These are phyloP conservation scores for Drosophila subquinaria DNA, from an alignment of 2,888 invertebrate species.

Conservation along the genomic window DNA sequence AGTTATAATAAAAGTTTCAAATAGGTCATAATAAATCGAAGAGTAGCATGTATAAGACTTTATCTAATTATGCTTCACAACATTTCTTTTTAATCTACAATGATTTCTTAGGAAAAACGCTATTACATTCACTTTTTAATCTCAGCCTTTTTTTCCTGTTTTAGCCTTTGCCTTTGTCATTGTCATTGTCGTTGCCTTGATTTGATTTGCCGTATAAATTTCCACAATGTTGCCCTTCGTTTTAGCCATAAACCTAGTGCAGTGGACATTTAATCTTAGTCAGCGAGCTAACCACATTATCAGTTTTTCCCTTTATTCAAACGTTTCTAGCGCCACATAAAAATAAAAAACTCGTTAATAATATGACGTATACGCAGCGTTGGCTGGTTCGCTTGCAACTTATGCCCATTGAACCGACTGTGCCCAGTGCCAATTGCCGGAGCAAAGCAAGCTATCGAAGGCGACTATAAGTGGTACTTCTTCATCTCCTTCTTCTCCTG, in stretches of 20 bases:
- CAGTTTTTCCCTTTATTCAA: conserved; percentile 26
- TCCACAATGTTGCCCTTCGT: conserved; percentile 4
- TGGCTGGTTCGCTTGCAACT: conserved; percentile 15
- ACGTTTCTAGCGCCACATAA: conserved; percentile 20
- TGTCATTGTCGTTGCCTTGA: not conserved
- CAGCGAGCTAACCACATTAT: conserved; percentile 41
- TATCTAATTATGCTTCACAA: not conserved
- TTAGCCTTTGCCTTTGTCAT: not conserved
- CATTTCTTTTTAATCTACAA: not conserved
- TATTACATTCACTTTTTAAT: not conserved
- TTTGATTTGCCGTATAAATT: conserved; percentile 27
- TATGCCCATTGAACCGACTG: conserved; percentile 33
- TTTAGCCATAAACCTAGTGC: conserved; percentile 5
- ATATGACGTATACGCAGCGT: conserved; percentile 55
- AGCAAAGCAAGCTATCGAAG: conserved; percentile 11
- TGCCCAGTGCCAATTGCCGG: conserved; percentile 42
- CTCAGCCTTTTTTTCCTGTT: not conserved
- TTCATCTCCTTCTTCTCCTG: not conserved
- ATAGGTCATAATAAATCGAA: not conserved
- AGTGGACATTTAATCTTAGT: conserved; percentile 47
- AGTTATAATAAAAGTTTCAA: too few species aligned
- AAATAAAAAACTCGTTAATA: conserved; percentile 59
- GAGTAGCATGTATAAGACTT: not conserved
- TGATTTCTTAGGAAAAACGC: not conserved
- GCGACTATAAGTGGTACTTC: conserved; percentile 3